A percentile compares a stretch with the other conserved stretches of the same genome.
Evolutionary conservation across 2,113 vertebrate genomes (phyloP).

Genomic region (Tychaedon coryphoeus): DNA sequence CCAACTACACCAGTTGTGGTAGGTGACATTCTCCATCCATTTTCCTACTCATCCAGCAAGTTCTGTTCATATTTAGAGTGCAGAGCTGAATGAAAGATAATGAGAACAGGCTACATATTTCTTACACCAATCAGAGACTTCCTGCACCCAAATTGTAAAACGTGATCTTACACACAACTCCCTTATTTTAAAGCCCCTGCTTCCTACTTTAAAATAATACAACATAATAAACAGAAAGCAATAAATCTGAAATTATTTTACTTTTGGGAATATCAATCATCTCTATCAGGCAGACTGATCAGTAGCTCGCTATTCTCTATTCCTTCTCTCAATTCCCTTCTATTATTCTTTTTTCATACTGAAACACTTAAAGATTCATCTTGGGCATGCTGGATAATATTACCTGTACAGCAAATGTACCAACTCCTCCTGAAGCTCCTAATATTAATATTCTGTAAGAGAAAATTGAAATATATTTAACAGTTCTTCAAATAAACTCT

Average conservation of each 20-base stretch:
- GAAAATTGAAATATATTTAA: conserved; percentile 39
- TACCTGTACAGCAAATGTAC: conserved; percentile 95
- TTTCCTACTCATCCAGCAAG: background rate
- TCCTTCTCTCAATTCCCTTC: background rate
- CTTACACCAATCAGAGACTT: background rate
- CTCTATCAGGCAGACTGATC: background rate
- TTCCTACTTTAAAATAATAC: background rate
- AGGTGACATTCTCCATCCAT: background rate
- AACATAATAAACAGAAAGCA: background rate
- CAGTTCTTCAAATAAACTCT: background rate
- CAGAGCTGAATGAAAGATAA: background rate
- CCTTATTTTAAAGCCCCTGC: background rate
- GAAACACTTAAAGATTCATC: background rate
- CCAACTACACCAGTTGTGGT: background rate
- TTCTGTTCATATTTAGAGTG: background rate
- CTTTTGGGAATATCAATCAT: background rate
- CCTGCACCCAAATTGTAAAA: background rate
- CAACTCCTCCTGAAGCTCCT: conserved; percentile 93
- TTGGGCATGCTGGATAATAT: background rate
- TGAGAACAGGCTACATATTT: background rate
- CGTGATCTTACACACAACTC: background rate
- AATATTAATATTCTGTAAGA: conserved; percentile 86
- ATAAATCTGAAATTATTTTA: background rate
- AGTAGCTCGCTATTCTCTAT: background rate
- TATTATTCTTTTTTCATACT: background rate